Conservation (phyloP, 2,113 vertebrate genomes). For the Corythaixoides concolor region DNA sequence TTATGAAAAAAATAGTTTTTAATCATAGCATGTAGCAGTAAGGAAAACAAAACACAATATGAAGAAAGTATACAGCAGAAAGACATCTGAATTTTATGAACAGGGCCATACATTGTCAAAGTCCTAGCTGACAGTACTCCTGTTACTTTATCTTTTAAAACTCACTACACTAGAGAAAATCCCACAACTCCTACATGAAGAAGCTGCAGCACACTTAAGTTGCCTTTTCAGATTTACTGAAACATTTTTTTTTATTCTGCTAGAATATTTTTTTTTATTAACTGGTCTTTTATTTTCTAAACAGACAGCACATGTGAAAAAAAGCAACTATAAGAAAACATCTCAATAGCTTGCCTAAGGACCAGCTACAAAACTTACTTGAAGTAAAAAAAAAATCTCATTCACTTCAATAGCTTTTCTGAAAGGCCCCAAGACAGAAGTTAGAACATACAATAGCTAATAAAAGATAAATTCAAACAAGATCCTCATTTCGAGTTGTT, state of each 20-base stretch:
- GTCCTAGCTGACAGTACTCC: neutral
- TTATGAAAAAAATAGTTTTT: neutral
- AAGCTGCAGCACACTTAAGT: neutral
- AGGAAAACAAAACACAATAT: neutral
- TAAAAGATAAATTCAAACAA: neutral
- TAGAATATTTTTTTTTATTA: neutral
- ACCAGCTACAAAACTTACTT: neutral
- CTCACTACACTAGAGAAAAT: neutral
- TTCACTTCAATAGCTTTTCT: neutral
- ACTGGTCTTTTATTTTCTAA: neutral
- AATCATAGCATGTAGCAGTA: neutral
- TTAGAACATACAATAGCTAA: neutral
- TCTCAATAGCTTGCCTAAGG: neutral
- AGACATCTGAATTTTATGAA: neutral
- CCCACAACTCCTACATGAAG: neutral
- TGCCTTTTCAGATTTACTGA: neutral
- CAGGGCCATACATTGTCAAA: neutral
- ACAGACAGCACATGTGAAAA: accelerated
- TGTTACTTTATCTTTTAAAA: neutral
- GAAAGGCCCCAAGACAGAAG: neutral
- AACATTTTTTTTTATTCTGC: neutral
- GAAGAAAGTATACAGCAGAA: neutral
- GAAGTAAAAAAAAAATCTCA: neutral
- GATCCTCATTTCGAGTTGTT: neutral
- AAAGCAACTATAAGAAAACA: neutral